Base-by-base conservation (phyloP, 2,113 vertebrate species). In the Sinocyclocheilus anshuiensis region DNA sequence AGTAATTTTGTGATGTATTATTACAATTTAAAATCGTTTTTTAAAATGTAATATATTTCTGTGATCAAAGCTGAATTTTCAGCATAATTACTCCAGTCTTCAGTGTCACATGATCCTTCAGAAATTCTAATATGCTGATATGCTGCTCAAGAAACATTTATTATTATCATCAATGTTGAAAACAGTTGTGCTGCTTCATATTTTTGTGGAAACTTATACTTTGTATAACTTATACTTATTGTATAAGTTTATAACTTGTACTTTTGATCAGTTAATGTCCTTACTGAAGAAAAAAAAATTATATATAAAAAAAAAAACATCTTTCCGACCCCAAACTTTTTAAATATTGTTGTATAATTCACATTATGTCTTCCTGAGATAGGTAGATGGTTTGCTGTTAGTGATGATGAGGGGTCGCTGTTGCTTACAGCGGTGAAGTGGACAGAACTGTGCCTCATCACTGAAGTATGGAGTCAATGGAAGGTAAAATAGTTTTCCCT, bases 391-490 rank as follows among this genome's bases (percentile, higher is more conserved):
- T 77, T 77, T 10, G 24, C 1, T 18, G 0, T 53, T 8, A 53
- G 24, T 55, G 45, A 42, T 6, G 50, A 48, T 4, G 53, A 76
- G 5, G 13, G 24, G 24, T 61, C 12, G 0, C 55, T 42, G 22
- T 33, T 42, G 7, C 42, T 42, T 42, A 42, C 7, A 42, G 42
- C 1, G 20, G 53, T 36, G 53, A 53, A 80, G 55, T n/a, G 55
- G 55, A 67, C 72, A 57, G 18, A 65, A 29, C 24, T 33, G n/a
- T 63, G 57, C 22, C 55, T 72, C 16, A 78, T 82, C 67, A 5
- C 77, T 36, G 86, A 87, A 90, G 89, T 89, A 88, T 6, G 87
- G 80, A 79, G 91, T 90, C 90, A 84, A 88, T 86, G 18, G 6
- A 71, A 83, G 65, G 91, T 90, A 89, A 90, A 80, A 84, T 45